Evolutionary conservation across 2,888 invertebrate genomes (phyloP), one percentile per base, ranked within the genome.

Genomic region (Caenorhabditis sp.): DNA sequence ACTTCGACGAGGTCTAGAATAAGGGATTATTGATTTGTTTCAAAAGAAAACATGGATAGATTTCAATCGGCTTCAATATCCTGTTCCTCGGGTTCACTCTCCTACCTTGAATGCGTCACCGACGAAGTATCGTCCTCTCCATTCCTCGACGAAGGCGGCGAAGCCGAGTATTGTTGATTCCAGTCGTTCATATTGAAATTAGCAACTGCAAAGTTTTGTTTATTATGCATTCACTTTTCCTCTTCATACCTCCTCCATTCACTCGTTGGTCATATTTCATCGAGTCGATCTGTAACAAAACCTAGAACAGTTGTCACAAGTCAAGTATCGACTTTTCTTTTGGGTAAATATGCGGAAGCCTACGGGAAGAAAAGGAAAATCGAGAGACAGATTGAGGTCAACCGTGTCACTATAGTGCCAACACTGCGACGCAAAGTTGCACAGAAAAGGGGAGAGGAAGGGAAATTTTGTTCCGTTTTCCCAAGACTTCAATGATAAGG

Each of bases 341-440:
- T 79, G 79, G 44, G 79, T 61, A 79, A 79, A 79, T 79, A 79
- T 19, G 35, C 64, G 79, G 4, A 19, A 16, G 26, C 49, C 26
- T 51, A 54, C 35, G 58, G 44, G 49, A 61, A 54, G 19, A 12
- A 22, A 38, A 59, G 35, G 47, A 35, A 51, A 44, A 68, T 54
- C n/a, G 26, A 44, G 61, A 44, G 66, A 64, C 69, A 47, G 56
- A 79, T 73, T 35, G 80, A 73, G 73, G 80, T 73, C 73, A 80
- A 72, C 76, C 76, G 82, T 82, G 82, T 82, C 82, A 82, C 74
- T 76, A 59, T 72, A 44, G 76, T 82, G 82, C 54, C 76, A 66
- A 77, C 82, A 82, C 82, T 8, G 35, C 51, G 66, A 77, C 82
- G 82, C 51, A 24, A 77, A 61, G 31, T 51, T 72, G 61, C 82